Base-by-base conservation (phyloP, 1,140 invertebrate species). In the Lethrus apterus region DNA sequence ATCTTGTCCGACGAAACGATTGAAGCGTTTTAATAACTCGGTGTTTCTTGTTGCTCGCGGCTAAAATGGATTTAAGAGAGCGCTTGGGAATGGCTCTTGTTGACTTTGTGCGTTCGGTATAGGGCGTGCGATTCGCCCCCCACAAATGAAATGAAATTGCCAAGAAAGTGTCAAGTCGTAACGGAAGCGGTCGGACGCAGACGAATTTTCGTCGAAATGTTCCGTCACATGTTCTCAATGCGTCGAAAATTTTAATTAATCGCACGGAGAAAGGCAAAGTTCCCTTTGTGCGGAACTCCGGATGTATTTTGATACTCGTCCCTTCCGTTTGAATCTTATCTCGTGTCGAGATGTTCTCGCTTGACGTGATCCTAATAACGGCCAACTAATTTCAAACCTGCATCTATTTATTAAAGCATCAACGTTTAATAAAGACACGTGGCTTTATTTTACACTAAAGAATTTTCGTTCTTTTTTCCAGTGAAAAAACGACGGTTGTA, bases 71-170 rank as follows among this genome's bases (percentile, higher is more conserved):
- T 33, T 33, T 33, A 33, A 17, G 32, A 33, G 32, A 17, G 32
- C n/a, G 18, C 32, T 33, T 33, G 32, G 32, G 32, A 33, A 33
- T n/a, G n/a, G n/a, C 32, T 33, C 32, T 33, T 33, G 32, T 33
- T 33, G 15, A 33, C 32, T 17, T 13, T 17, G n/a, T 31, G 4
- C 32, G n/a, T 7, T 5, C 30, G 7, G 7, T 9, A 11, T 32
- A 11, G 13, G 32, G 18, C 32, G 15, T 33, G 32, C 32, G 32
- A 13, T 33, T 33, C 18, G n/a, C n/a, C n/a, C n/a, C n/a, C 44
- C 33, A 29, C 46, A 48, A 48, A 48, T 48, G 46, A 48, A 48
- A 48, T 48, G 46, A 48, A 48, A 48, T 48, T 48, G 46, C 46
- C 36, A 48, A 43, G 46, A 35, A 48, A 48, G 46, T 48, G 46